Conservation (phyloP, 1,140 invertebrate genomes). For the Cydia splendana region DNA sequence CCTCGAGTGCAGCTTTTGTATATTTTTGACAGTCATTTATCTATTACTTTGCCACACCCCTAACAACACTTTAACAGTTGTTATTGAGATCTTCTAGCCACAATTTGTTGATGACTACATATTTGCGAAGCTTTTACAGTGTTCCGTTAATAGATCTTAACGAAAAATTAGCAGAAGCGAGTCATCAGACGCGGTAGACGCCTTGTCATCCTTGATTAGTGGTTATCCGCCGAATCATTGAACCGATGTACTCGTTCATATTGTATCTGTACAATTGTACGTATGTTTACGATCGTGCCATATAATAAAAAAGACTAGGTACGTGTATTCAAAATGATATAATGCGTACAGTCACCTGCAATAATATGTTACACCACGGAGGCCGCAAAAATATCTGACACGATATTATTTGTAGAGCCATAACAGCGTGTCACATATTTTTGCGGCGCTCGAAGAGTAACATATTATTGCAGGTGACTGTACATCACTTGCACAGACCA, state of each 20-base stretch:
- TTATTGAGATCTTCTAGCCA: slow-evolving; percentile 62
- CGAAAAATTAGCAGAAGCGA: slow-evolving; percentile 61
- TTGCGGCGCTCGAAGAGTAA: too few relatives aligned
- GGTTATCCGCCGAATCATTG: slow-evolving; percentile 17
- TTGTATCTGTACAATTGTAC: neutral
- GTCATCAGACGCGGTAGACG: slow-evolving; percentile 52
- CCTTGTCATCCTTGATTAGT: slow-evolving; percentile 34
- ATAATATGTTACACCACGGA: too few relatives aligned
- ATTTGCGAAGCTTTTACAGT: slow-evolving; percentile 56
- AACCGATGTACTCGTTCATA: neutral
- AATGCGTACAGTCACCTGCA: too few relatives aligned
- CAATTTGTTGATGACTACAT: slow-evolving; percentile 64
- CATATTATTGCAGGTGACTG: too few relatives aligned
- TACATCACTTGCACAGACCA: too few relatives aligned
- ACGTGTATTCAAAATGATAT: too few relatives aligned
- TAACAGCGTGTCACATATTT: too few relatives aligned
- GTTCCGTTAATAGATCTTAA: slow-evolving; percentile 63
- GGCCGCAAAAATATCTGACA: too few relatives aligned
- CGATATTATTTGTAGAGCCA: too few relatives aligned
- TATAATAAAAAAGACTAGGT: too few relatives aligned
- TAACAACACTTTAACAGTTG: slow-evolving; percentile 45
- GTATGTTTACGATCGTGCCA: neutral
- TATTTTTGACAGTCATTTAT: neutral
- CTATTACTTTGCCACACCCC: neutral
- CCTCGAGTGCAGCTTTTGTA: too few relatives aligned